These are phyloP conservation scores for Nomada fucata DNA, from an alignment of 2,888 invertebrate species.

Conservation along the genomic window DNA sequence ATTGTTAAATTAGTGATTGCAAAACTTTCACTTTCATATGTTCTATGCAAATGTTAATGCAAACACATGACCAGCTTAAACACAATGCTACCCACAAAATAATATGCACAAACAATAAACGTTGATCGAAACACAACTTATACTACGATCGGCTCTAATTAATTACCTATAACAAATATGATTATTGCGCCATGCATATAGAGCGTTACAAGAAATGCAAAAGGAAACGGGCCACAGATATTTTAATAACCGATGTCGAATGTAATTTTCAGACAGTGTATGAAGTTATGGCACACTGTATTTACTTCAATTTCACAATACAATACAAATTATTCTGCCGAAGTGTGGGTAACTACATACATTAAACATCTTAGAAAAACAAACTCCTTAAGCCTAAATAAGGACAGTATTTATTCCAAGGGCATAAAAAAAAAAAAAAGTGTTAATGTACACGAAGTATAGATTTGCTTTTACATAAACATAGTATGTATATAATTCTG, in stretches of 20 bases:
- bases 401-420: conserved; percentile 4
- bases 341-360: too few relatives aligned
- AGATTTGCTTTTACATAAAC: not conserved
- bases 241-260: conserved; percentile 17
- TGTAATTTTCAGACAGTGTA: conserved; percentile 22
- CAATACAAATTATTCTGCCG: not conserved
- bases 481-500: not conserved
- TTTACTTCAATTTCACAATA: conserved; percentile 8
- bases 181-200: conserved; percentile 1
- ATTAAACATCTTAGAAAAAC: conserved; percentile 3
- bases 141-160: not conserved
- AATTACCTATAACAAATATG: not conserved
- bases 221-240: conserved; percentile 12
- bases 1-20: not conserved
- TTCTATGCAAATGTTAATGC: conserved; percentile 3
- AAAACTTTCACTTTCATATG: conserved; percentile 24
- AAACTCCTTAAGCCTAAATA: conserved; percentile 3
- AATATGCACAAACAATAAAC: not conserved
- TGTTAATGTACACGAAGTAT: not conserved
- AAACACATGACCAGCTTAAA: conserved; percentile 1
- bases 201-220: not conserved
- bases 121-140: too few relatives aligned
- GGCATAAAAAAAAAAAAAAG: not conserved
- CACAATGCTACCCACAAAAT: not conserved
- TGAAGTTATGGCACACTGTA: not conserved